These are phyloP conservation scores for Anthopleura sola DNA, from an alignment of 64 coral and sea anemone species.

Conservation along the genomic window DNA sequence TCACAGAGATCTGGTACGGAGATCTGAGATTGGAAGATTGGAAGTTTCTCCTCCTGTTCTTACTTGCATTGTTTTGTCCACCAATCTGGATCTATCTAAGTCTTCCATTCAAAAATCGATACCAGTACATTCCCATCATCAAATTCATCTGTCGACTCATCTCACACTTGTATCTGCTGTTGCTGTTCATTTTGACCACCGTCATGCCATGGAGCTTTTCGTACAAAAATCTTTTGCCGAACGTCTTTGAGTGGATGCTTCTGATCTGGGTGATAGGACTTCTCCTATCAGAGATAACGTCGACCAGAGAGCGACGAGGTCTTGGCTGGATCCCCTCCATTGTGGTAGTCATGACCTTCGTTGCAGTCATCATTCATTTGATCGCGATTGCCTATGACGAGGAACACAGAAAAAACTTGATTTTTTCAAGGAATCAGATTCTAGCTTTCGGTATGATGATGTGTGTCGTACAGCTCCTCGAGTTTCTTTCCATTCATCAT, in stretches of 20 bases:
- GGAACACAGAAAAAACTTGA: conserved; percentile 12
- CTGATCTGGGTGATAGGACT: conserved; percentile 81
- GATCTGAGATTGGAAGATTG: conserved; percentile 75
- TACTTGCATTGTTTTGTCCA: conserved; percentile 66
- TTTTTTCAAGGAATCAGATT: conserved; percentile 83
- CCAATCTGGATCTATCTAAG: conserved; percentile 88
- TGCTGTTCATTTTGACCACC: conserved; percentile 61
- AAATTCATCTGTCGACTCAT: conserved; percentile 97
- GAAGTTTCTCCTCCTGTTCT: conserved; percentile 81
- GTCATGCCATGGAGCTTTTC: conserved; percentile 89
- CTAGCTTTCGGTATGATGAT: conserved; percentile 70
- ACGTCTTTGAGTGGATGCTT: conserved; percentile 81
- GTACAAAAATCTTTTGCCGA: conserved; percentile 42
- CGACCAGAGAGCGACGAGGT: conserved; percentile 56
- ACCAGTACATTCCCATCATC: conserved; percentile 84
- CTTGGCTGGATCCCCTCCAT: conserved; percentile 75
- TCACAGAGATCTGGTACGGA: conserved; percentile 88
- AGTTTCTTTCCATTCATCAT: conserved; percentile 92
- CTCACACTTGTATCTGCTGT: conserved; percentile 81
- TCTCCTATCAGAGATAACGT: conserved; percentile 71
- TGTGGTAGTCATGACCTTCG: conserved; percentile 38
- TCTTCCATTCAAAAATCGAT: conserved; percentile 80
- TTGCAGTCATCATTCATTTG: conserved; percentile 28
- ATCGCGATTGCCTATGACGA: conserved; percentile 33
- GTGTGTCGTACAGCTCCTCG: conserved; percentile 65